Base-by-base conservation (phyloP, 2,888 invertebrate genomes). In the Panopea generosa region DNA sequence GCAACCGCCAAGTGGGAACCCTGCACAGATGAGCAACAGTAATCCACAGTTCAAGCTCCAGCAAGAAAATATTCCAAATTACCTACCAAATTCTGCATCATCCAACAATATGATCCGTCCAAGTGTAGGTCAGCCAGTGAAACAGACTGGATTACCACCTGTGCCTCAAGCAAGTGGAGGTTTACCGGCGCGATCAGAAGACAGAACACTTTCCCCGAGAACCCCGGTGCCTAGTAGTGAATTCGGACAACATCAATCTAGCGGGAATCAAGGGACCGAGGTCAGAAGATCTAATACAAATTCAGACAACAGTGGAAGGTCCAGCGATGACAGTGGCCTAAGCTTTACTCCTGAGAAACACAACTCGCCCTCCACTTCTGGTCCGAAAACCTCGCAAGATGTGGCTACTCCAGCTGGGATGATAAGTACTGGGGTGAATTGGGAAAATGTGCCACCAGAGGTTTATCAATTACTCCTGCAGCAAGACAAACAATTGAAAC, bases 401-500 rank as follows among this genome's bases (percentile, higher is more conserved):
- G 18, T 45, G 38, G 53, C 70, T 1, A 20, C 26, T 40, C 53
- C 47, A 24, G 9, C 67, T 20, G 50, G 55, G n/a, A 26, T 60
- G 18, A 49, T 66, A 3, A n/a, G 52, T 4, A 50, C 60, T 26
- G 49, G 56, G n/a, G 56, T 89, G 47, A 86, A 86, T 63, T 87
- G 87, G 87, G 84, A 87, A 16, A 85, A 84, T 49, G 86, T 89
- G 43, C 89, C 90, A 9, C 85, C 86, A 18, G 90, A 91, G 56
- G 86, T 92, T 14, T 88, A 89, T 43, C 86, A 89, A 67, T 71
- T 90, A 4, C 78, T 92, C 9, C 59, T 86, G 50, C 85, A 87
- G 55, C 92, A 92, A 70, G 90, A 89, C 65, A 77, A 85, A 43
- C 91, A 91, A 75, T 82, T 92, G 40, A 86, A 89, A 63, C 78